phyloP scores from a whole-genome alignment of 2,888 invertebrate species.

The Sarcophaga subvicina region DNA sequence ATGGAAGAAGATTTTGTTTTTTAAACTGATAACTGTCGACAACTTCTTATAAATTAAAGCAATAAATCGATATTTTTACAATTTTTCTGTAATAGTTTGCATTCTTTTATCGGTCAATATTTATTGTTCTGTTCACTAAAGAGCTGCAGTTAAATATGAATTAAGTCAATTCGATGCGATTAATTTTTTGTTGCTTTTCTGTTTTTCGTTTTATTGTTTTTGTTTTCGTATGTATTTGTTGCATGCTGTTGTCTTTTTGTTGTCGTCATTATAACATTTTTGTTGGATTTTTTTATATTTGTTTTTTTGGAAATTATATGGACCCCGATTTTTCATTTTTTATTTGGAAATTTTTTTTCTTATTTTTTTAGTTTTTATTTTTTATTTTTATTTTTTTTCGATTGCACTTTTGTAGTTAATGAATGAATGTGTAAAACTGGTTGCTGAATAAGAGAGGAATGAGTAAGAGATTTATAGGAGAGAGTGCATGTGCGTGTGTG shows the following conservation, averaged over 20 bases:
- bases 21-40: too few relatives aligned
- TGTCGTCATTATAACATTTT: slow-evolving; percentile 15
- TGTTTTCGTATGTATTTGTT: slow-evolving; percentile 22
- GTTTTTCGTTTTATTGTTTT: slow-evolving; percentile 66
- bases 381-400: slow-evolving; percentile 36
- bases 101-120: slow-evolving; percentile 25
- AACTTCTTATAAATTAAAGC: too few relatives aligned
- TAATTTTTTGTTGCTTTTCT: slow-evolving; percentile 71
- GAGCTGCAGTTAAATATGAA: slow-evolving; percentile 78
- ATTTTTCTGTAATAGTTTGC: not conserved
- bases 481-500: not conserved
- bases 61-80: not conserved
- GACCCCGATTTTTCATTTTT: slow-evolving; percentile 53
- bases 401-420: slow-evolving; percentile 62
- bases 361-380: slow-evolving; percentile 57
- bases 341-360: slow-evolving; percentile 35
- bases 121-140: slow-evolving; percentile 35
- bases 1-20: too few relatives aligned
- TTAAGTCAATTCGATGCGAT: slow-evolving; percentile 78
- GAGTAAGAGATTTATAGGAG: slow-evolving; percentile 24
- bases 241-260: slow-evolving; percentile 4
- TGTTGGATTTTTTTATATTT: slow-evolving; percentile 1
- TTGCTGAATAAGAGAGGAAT: slow-evolving; percentile 47
- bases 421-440: slow-evolving; percentile 59
- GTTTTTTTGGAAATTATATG: slow-evolving; percentile 51